Evolutionary conservation across 2,797 vertebrate genomes (phyloP), one percentile per base, ranked within the genome.

Genomic region (Cossypha polioptera): DNA sequence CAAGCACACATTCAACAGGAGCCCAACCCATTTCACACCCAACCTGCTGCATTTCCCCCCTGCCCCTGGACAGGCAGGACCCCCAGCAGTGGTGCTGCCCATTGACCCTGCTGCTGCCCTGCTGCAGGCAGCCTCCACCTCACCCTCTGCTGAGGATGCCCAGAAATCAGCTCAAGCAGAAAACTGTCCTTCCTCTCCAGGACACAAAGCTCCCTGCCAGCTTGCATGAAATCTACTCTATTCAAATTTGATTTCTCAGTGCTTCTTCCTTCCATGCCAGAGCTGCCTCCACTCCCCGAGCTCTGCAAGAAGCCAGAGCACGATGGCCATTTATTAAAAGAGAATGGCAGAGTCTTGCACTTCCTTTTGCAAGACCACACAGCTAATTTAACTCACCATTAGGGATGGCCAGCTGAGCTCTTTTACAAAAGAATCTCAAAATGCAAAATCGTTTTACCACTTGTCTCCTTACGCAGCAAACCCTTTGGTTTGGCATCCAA

Each of bases 351-450:
- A 11, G 0, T 82, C 85, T 66, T 74, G 19, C 13, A 45, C 43
- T 77, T 66, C 48, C n/a, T 90, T 96, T 90, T 94, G 78, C 57
- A 91, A 92, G 81, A 92, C 65, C 33, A 25, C 43, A 50, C 3
- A 21, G 82, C 73, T 83, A 61, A 93, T 81, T 94, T 62, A 87
- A 67, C 33, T 76, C 47, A 31, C 63, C 8, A 0, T 38, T 61
- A 87, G n/a, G 42, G 29, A 10, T 3, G 7, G 83, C 28, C 29
- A 80, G 36, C 57, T 55, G 24, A 93, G n/a, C 20, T 45, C 16
- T 80, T 88, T 55, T 29, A 77, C 42, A 77, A 72, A 80, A 86
- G 45, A 68, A 91, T 19, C 1, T 0, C 54, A 75, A 77, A 83
- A 83, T 11, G 5, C 18, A 91, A 76, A 66, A 73, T 22, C 7